Evolutionary conservation across 92 coral and sea anemone genomes (phyloP), one percentile per base, ranked within the genome.

Genomic region (Nematostella vectensis): DNA sequence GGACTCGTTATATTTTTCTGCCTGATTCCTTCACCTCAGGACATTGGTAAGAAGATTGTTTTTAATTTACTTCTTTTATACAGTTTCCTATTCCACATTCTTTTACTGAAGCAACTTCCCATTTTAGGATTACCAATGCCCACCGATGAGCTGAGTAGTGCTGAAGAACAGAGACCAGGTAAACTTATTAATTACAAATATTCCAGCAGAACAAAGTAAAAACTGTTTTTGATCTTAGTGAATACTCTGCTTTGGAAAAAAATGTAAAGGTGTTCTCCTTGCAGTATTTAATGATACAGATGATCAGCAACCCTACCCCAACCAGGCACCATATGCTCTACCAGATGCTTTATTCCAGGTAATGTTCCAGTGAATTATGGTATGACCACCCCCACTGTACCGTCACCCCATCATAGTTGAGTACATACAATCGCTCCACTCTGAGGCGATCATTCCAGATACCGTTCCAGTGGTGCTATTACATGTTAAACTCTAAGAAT

Each of bases 1-100:
- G 95, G 95, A 4, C 71, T 85, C 6, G 63, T 85, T 52, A 65
- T 81, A 8, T 85, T 66, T 52, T 76, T 85, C 29, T 85, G 95
- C 49, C 71, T 85, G 16, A 65, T 71, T 2, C 95, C 95, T 29
- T 85, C 88, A 16, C 95, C 95, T 36, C 58, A 77, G 27, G 81
- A 75, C 18, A 81, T 85, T 27, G 95, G 94, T 80, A 55, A 75
- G 83, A 25, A 20, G 10, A 15, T 11, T 2, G n/a, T 17, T 6
- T n/a, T n/a, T n/a, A n/a, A n/a, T n/a, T n/a, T n/a, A n/a, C n/a
- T n/a, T n/a, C n/a, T n/a, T 1, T 4, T 31, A 25, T 25, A 8
- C 1, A 21, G 27, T 15, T 23, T n/a, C n/a, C n/a, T n/a, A n/a
- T n/a, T n/a, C n/a, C n/a, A n/a, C n/a, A n/a, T n/a, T n/a, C n/a